Percentiles rank a stretch among this genome's conserved stretches.
Evolutionary conservation across 2,888 invertebrate species (phyloP).

Genomic region (Scaptomyza parva): DNA sequence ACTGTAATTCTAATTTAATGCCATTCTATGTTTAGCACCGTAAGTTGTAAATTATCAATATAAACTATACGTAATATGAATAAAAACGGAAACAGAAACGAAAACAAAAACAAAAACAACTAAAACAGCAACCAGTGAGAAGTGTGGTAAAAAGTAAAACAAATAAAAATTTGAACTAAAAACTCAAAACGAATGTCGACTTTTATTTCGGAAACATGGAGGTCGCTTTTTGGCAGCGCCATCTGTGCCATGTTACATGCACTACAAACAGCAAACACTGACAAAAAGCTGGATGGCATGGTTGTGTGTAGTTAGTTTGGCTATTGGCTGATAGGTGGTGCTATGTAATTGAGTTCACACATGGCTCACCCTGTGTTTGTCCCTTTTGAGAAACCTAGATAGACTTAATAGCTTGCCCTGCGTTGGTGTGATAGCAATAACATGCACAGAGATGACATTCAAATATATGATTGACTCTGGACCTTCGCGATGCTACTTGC

Average conservation of each 20-base stretch:
- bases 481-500: too few relatives aligned
- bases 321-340: constrained; percentile 12
- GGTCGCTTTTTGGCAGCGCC: constrained; percentile 33
- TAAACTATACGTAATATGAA: constrained; percentile 77
- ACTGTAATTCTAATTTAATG: constrained; percentile 79
- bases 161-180: constrained; percentile 65
- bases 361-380: not conserved
- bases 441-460: too few relatives aligned
- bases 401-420: too few relatives aligned
- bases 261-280: not conserved
- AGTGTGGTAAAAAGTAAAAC: constrained; percentile 69
- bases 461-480: too few relatives aligned
- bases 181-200: constrained; percentile 9
- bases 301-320: not conserved
- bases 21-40: constrained; percentile 78
- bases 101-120: constrained; percentile 13
- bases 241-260: constrained; percentile 2
- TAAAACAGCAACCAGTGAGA: constrained; percentile 63
- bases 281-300: constrained; percentile 23
- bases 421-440: too few relatives aligned
- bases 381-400: too few relatives aligned
- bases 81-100: constrained; percentile 67
- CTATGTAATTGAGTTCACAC: accelerated
- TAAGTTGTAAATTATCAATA: constrained; percentile 85
- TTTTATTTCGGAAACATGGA: constrained; percentile 5